Evolutionary conservation across 2,113 vertebrate genomes (phyloP).

Genomic region (Misgurnus mizolepis): DNA sequence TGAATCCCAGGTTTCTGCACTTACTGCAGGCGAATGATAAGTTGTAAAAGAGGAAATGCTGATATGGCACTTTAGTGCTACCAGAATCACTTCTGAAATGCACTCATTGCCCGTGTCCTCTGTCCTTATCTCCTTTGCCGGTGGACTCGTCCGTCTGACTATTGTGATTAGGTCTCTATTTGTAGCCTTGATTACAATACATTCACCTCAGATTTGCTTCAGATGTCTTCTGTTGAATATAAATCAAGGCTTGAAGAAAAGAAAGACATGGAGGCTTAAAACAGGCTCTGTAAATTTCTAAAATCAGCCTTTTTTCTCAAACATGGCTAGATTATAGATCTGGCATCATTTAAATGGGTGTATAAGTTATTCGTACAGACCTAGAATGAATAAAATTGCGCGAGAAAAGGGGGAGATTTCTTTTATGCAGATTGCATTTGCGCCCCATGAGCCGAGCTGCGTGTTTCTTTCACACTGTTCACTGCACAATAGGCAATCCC

Average conservation of each 20-base stretch:
- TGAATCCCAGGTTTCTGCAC: slow-evolving; percentile 5
- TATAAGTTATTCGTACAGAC: not conserved
- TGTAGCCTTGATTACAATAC: slow-evolving; percentile 31
- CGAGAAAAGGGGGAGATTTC: slow-evolving; percentile 23
- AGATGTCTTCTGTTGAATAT: slow-evolving; percentile 39
- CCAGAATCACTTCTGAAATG: not conserved
- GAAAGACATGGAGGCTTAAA: slow-evolving; percentile 39
- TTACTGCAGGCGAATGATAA: slow-evolving; percentile 10
- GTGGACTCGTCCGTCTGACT: not conserved
- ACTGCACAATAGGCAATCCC: slow-evolving; percentile 48
- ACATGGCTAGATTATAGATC: slow-evolving; percentile 31
- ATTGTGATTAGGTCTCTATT: slow-evolving; percentile 25
- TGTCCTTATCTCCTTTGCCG: not conserved
- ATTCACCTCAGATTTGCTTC: not conserved
- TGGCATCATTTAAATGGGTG: slow-evolving; percentile 25
- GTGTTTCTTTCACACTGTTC: slow-evolving; percentile 35
- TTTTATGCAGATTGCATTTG: slow-evolving; percentile 29
- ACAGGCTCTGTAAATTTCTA: slow-evolving; percentile 36
- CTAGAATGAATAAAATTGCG: too few relatives aligned
- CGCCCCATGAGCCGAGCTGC: slow-evolving; percentile 10
- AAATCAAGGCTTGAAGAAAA: slow-evolving; percentile 25
- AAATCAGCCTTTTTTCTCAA: slow-evolving; percentile 27
- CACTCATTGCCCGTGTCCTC: not conserved
- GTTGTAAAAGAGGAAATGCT: slow-evolving; percentile 12
- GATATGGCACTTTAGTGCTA: not conserved